A percentile compares a stretch with the other conserved stretches of the same genome.
Evolutionary conservation across 2,113 vertebrate genomes (phyloP).

Genomic region (Erinaceus europaeus): DNA sequence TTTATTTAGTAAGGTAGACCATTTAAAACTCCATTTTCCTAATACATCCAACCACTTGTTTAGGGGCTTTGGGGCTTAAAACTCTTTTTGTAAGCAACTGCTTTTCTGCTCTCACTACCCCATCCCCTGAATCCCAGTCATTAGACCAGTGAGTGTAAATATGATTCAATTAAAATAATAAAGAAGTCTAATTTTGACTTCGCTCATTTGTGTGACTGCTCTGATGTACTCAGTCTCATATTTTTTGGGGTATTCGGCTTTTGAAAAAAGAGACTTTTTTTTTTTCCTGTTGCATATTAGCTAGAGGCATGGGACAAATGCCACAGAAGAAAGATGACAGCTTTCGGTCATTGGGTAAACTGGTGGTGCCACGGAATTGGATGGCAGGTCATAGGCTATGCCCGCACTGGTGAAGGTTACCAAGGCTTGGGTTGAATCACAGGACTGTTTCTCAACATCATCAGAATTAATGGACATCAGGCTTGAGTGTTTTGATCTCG

Average conservation of each 20-base stretch:
- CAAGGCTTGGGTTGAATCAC: slow-evolving; percentile 93
- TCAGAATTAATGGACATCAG: slow-evolving; percentile 87
- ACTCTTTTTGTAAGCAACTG: background rate
- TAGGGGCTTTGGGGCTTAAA: slow-evolving; percentile 23
- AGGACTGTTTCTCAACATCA: slow-evolving; percentile 93
- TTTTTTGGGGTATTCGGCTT: slow-evolving; percentile 42
- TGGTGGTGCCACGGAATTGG: slow-evolving; percentile 61
- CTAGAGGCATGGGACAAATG: slow-evolving; percentile 85
- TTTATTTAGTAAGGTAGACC: background rate
- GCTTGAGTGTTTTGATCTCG: slow-evolving; percentile 80
- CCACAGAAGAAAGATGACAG: slow-evolving; percentile 81
- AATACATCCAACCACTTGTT: background rate
- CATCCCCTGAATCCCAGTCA: background rate
- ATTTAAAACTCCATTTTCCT: background rate
- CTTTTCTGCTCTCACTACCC: background rate
- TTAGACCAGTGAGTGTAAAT: background rate
- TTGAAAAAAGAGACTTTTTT: slow-evolving; percentile 61
- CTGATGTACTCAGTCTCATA: slow-evolving; percentile 34
- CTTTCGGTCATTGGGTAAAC: slow-evolving; percentile 80
- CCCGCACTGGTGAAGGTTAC: slow-evolving; percentile 84
- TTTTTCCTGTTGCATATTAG: background rate
- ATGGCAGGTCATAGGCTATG: slow-evolving; percentile 78
- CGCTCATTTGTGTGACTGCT: too few relatives aligned
- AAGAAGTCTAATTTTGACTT: too few relatives aligned
- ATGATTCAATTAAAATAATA: slow-evolving; percentile 4